Evolutionary conservation across 1,140 invertebrate genomes (phyloP).

Genomic region (Bombyx mandarina): DNA sequence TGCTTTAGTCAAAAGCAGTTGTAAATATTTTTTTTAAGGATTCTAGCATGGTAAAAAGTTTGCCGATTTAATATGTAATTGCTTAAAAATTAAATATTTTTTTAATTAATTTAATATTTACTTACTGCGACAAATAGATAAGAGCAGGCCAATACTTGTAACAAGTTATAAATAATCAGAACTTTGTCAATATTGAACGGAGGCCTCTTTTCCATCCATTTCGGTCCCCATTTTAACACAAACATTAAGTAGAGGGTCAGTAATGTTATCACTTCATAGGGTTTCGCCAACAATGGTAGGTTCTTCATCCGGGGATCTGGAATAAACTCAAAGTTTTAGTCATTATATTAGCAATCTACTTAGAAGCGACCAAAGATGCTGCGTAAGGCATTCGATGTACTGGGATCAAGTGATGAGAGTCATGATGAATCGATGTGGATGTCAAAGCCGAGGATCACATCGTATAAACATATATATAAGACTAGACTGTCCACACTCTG

Average conservation of each 20-base stretch:
- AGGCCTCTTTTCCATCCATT: constrained; percentile 46
- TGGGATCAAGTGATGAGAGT: neutral
- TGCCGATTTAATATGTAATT: neutral
- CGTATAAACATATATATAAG: neutral
- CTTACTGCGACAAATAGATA: constrained; percentile 38
- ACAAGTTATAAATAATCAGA: constrained; percentile 79
- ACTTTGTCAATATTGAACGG: constrained; percentile 48
- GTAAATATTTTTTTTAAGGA: neutral
- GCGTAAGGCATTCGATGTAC: too few species aligned
- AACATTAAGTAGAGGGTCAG: constrained; percentile 34
- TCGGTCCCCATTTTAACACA: constrained; percentile 53
- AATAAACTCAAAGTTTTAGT: constrained; percentile 10
- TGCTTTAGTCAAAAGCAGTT: neutral
- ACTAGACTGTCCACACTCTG: neutral
- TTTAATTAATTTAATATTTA: constrained; percentile 2
- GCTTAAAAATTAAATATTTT: neutral
- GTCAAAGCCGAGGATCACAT: neutral
- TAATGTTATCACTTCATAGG: constrained; percentile 24
- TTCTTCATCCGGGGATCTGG: constrained; percentile 46
- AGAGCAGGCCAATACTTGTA: constrained; percentile 78
- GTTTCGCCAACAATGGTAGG: constrained; percentile 35
- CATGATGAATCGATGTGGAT: neutral
- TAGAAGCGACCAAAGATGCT: neutral
- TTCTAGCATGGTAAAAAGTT: neutral
- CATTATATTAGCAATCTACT: neutral